phyloP scores from a whole-genome alignment of 2,113 vertebrate species.

The Sinocyclocheilus anshuiensis region DNA sequence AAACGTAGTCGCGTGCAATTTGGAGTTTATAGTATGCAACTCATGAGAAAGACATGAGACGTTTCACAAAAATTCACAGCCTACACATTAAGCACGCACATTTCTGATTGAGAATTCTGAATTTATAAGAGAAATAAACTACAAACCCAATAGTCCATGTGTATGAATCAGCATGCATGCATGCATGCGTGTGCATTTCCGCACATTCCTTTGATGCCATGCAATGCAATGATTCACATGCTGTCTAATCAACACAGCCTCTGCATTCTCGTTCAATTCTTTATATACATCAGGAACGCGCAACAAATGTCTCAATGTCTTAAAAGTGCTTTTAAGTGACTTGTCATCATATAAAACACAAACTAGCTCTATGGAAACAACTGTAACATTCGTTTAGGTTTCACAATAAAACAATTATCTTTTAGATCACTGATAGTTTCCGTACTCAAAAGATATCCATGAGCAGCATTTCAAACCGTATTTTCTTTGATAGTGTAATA shows the following conservation, averaged over 20 bases:
- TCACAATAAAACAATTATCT: neutral
- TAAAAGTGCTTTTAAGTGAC: neutral
- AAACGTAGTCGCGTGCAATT: neutral
- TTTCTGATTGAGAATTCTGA: neutral
- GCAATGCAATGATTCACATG: slow-evolving; percentile 7
- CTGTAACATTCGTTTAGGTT: neutral
- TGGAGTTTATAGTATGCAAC: neutral
- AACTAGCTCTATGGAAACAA: neutral
- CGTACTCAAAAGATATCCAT: neutral
- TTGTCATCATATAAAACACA: neutral
- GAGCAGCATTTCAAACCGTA: neutral
- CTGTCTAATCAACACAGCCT: neutral
- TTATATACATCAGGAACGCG: neutral
- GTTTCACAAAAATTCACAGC: neutral
- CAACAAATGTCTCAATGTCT: neutral
- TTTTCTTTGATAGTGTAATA: neutral
- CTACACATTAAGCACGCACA: neutral
- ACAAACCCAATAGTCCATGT: neutral
- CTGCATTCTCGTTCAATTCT: neutral
- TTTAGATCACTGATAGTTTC: neutral
- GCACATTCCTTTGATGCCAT: slow-evolving; percentile 15
- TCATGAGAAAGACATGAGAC: neutral
- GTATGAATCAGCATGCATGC: neutral
- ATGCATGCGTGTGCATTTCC: neutral
- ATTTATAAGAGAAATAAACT: neutral